These are phyloP conservation scores for Cheilosia vulpina DNA, from an alignment of 2,888 invertebrate species.

Conservation along the genomic window DNA sequence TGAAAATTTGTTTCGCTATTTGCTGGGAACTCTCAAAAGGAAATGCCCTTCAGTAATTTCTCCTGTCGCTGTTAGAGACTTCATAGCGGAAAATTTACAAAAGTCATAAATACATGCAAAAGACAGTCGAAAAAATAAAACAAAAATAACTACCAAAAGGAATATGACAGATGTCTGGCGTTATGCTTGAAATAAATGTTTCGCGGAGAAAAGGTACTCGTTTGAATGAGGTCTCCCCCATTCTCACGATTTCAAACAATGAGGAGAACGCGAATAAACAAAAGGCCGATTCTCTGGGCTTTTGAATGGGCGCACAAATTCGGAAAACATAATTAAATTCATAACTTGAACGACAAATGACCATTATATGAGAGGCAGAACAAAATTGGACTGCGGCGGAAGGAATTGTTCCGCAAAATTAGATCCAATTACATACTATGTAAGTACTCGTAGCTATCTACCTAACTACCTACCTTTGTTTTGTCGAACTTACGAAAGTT, in stretches of 20 bases:
- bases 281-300: slow-evolving; percentile 28
- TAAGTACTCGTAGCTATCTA: not conserved
- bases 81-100: slow-evolving; percentile 52
- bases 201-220: slow-evolving; percentile 44
- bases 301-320: slow-evolving; percentile 43
- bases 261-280: slow-evolving; percentile 30
- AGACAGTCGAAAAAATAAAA: slow-evolving; percentile 30
- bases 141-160: slow-evolving; percentile 39
- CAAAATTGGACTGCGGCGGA: slow-evolving; percentile 3
- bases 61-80: slow-evolving; percentile 53
- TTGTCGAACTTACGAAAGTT: slow-evolving; percentile 36
- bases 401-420: slow-evolving; percentile 44
- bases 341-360: slow-evolving; percentile 60
- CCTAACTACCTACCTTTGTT: not conserved
- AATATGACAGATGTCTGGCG: slow-evolving; percentile 66
- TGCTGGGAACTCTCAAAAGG: slow-evolving; percentile 45
- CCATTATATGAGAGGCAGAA: slow-evolving; percentile 39
- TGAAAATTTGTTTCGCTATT: slow-evolving; percentile 58
- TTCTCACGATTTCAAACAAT: slow-evolving; percentile 44
- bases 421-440: slow-evolving; percentile 40
- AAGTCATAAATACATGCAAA: slow-evolving; percentile 54
- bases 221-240: slow-evolving; percentile 49
- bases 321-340: slow-evolving; percentile 59
- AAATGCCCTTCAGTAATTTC: slow-evolving; percentile 66
- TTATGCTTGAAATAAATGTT: slow-evolving; percentile 51